A percentile compares a stretch with the other conserved stretches of the same genome.
Evolutionary conservation across 2,888 invertebrate species (phyloP).

Genomic region (Litoditis marina): DNA sequence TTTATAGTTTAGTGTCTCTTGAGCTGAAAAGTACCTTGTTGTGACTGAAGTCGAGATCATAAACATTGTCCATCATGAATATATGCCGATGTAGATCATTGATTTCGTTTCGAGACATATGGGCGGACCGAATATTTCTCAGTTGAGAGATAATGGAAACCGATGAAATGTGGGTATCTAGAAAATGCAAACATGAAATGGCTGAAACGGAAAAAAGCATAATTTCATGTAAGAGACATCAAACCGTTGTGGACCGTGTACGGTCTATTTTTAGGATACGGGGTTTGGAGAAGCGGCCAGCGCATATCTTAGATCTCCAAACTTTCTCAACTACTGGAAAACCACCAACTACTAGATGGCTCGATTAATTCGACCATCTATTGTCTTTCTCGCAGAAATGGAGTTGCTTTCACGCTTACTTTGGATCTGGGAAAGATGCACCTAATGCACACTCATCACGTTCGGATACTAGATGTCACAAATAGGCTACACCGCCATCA

Average conservation of each 20-base stretch:
- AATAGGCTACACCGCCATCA: no score
- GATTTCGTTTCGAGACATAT: conserved; percentile 43
- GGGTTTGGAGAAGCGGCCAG: no score
- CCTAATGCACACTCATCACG: no score
- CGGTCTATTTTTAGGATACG: no score
- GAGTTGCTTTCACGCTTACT: no score
- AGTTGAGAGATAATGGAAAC: conserved; percentile 41
- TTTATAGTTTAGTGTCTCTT: neutral
- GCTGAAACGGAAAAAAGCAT: neutral
- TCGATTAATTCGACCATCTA: no score
- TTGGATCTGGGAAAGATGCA: no score
- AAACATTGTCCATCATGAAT: conserved; percentile 30
- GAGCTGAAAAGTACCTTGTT: conserved; percentile 41
- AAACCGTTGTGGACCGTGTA: neutral
- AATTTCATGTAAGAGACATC: neutral
- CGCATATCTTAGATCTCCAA: no score
- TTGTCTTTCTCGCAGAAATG: no score
- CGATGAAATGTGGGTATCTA: conserved; percentile 38
- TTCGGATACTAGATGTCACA: no score
- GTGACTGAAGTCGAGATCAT: conserved; percentile 46
- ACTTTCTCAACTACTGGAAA: no score
- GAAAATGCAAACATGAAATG: neutral
- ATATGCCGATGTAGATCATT: conserved; percentile 32
- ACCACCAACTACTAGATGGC: no score
- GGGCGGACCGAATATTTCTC: conserved; percentile 26